Base-by-base conservation (phyloP, 2,888 invertebrate genomes). In the Caenorhabditis uteleia region DNA sequence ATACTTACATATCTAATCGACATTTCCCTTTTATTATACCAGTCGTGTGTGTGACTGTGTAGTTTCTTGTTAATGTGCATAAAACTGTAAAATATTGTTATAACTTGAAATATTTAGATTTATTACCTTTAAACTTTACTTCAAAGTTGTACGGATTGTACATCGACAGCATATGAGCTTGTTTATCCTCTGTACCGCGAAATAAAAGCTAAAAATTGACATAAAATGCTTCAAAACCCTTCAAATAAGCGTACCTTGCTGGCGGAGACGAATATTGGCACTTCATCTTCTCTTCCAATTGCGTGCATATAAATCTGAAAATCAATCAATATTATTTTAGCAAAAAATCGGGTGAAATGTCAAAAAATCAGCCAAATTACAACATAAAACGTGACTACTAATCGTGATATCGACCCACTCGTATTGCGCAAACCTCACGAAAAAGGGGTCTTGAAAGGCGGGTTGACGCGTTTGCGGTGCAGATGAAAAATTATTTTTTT, bases 1-100 rank as follows among this genome's bases (percentile, higher is more conserved):
- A 45, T 57, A 66, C 68, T 62, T 31, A 71, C 71, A 71, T 62
- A 36, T 71, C 71, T 50, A 66, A 61, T 14, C 71, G 64, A 43
- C 66, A 64, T 23, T 66, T 62, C 8, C 62, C 59, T 27, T 54
- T 44, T 1, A 71, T 36, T 3, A 34, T 31, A 2, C 71, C 71
- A 3, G 38, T 50, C 7, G 62, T 46, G 23, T 69, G 67, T 20
- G 44, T 57, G 8, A 72, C 58, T 3, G 43, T 47, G 48, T 72
- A 72, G 27, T 56, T 69, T 12, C 51, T 20, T 2, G 69, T 67
- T 1, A 69, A 55, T n/a, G 72, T 72, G 44, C 67, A 61, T 20
- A 72, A 29, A n/a, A 72, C 72, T 72, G 53, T 42, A 72, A 50
- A 45, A 10, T 33, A 34, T 20, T 20, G 5, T 31, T 12, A 26